These are phyloP conservation scores for Hippopotamyrus pictus DNA, from an alignment of 2,797 vertebrate genomes.

Conservation along the genomic window DNA sequence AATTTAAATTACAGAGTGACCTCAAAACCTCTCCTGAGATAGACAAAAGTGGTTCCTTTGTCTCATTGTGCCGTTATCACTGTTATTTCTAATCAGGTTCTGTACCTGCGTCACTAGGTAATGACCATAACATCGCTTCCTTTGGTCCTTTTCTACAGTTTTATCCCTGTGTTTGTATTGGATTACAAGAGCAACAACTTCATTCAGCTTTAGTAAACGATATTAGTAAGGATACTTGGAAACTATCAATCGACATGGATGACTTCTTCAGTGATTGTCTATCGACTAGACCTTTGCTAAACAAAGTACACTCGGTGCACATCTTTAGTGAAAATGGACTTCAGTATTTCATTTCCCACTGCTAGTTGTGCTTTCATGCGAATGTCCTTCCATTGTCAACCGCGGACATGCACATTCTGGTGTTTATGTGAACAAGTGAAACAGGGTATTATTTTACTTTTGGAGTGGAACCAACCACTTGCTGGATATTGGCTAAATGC, in stretches of 20 bases:
- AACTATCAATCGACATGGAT: background rate
- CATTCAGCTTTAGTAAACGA: background rate
- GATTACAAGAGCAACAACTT: background rate
- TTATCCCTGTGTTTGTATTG: background rate
- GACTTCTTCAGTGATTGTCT: background rate
- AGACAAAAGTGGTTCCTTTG: background rate
- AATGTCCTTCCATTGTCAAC: background rate
- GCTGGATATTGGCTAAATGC: background rate
- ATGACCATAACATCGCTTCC: background rate
- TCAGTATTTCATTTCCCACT: background rate
- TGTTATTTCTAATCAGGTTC: background rate
- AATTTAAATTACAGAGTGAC: background rate
- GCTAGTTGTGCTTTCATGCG: background rate
- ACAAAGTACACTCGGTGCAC: background rate
- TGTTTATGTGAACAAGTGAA: background rate
- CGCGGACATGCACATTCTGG: background rate
- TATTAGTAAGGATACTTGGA: background rate
- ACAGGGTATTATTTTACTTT: background rate
- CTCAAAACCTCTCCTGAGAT: background rate
- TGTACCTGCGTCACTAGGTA: background rate
- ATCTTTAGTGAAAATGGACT: background rate
- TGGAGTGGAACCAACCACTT: background rate
- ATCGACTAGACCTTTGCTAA: background rate
- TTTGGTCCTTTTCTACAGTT: background rate
- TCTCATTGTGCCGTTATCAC: background rate